These are phyloP conservation scores for Sebastes schlegelii DNA, from an alignment of 2,113 vertebrate species.

Conservation along the genomic window DNA sequence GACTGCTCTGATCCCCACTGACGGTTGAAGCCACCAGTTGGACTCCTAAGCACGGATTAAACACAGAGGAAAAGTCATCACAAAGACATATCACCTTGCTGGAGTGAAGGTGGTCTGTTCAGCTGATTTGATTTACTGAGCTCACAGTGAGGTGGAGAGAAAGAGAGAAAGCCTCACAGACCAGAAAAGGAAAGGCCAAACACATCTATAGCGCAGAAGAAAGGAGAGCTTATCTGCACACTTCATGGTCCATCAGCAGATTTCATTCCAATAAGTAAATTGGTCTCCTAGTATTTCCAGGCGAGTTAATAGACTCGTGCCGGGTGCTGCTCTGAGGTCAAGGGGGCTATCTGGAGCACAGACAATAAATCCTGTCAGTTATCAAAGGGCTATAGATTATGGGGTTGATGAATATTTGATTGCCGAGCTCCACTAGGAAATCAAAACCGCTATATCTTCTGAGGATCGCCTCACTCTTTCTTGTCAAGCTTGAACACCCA, in stretches of 20 bases:
- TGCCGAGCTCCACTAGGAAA: conserved; percentile 55
- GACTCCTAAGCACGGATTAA: conserved; percentile 51
- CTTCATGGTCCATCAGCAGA: conserved; percentile 67
- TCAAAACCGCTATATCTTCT: conserved; percentile 19
- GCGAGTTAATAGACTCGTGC: conserved; percentile 47
- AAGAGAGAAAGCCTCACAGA: conserved; percentile 10
- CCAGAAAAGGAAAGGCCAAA: conserved; percentile 37
- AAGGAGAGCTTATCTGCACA: conserved; percentile 44
- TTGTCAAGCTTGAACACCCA: conserved; percentile 36
- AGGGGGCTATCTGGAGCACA: conserved; percentile 30
- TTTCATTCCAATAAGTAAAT: conserved; percentile 62
- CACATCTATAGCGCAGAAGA: conserved; percentile 39
- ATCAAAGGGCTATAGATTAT: conserved; percentile 64
- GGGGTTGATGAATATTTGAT: conserved; percentile 72
- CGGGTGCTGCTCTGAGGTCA: conserved; percentile 11
- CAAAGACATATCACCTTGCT: conserved; percentile 54
- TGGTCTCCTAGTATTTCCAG: conserved; percentile 29
- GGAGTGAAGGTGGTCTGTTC: conserved; percentile 35
- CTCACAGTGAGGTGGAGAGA: neutral
- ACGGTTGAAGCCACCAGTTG: conserved; percentile 54
- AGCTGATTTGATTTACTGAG: conserved; percentile 52
- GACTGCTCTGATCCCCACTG: conserved; percentile 49
- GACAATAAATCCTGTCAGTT: conserved; percentile 64
- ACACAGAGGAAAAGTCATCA: conserved; percentile 46
- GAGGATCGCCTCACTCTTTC: conserved; percentile 1